phyloP scores from a whole-genome alignment of 2,113 vertebrate genomes.

The Girardinichthys multiradiatus region DNA sequence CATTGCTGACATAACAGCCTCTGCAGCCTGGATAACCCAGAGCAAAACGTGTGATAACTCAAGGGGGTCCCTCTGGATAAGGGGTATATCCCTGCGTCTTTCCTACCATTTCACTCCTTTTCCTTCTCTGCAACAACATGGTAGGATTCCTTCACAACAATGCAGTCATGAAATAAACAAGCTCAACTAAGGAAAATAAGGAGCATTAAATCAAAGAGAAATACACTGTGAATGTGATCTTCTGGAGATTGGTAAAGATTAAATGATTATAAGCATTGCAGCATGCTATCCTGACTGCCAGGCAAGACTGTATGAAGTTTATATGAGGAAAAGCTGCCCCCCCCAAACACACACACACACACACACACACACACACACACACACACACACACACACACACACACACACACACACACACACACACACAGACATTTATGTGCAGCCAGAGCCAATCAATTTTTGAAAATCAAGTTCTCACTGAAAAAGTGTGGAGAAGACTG shows the following conservation, averaged over 20 bases:
- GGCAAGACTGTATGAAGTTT: conserved; percentile 18
- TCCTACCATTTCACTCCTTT: not conserved
- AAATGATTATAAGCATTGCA: conserved; percentile 7
- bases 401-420: too few relatives aligned
- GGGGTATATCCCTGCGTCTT: conserved; percentile 28
- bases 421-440: too few relatives aligned
- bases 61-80: conserved; percentile 47
- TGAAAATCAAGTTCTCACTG: too few relatives aligned
- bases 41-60: conserved; percentile 47
- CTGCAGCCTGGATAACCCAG: conserved; percentile 26
- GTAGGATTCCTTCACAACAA: conserved; percentile 7
- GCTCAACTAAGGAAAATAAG: not conserved
- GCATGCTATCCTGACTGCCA: conserved; percentile 3
- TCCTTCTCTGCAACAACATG: conserved; percentile 21
- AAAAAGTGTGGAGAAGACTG: too few relatives aligned
- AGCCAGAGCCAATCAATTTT: too few relatives aligned
- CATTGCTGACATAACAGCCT: conserved; percentile 58
- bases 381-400: too few relatives aligned
- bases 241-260: conserved; percentile 37
- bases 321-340: conserved; percentile 7
- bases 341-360: not conserved
- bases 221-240: conserved; percentile 22
- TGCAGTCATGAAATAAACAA: conserved; percentile 20
- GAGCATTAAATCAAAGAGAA: not conserved
- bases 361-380: too few relatives aligned